These are phyloP conservation scores for Lamproptera curius DNA, from an alignment of 2,888 invertebrate genomes.

Conservation along the genomic window DNA sequence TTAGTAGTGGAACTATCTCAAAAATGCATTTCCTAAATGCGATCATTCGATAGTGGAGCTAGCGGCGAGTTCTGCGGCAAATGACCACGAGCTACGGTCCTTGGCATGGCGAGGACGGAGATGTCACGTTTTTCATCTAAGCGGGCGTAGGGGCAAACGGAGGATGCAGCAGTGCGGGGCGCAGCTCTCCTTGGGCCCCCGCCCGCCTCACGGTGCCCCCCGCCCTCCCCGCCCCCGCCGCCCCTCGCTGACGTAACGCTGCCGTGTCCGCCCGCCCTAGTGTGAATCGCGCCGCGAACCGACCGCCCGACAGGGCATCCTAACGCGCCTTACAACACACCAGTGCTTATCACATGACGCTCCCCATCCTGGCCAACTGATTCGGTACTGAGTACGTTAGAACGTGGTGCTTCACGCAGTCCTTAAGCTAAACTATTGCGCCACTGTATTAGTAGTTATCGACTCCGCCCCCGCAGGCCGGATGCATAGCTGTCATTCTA, in stretches of 20 bases:
- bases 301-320: slow-evolving; percentile 48
- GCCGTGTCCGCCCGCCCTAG: slow-evolving; percentile 73
- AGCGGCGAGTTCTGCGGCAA: slow-evolving; percentile 36
- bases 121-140: slow-evolving; percentile 66
- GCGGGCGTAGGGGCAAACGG: slow-evolving; percentile 61
- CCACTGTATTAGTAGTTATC: slow-evolving; percentile 33
- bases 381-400: slow-evolving; percentile 53
- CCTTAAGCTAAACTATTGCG: slow-evolving; percentile 40
- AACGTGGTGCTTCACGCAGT: slow-evolving; percentile 61
- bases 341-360: slow-evolving; percentile 72
- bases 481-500: slow-evolving; percentile 66
- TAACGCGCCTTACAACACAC: slow-evolving; percentile 55
- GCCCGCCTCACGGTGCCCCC: slow-evolving; percentile 34
- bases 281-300: slow-evolving; percentile 73
- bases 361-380: slow-evolving; percentile 57
- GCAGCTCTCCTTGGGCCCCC: slow-evolving; percentile 31
- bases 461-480: slow-evolving; percentile 58
- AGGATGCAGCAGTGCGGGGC: slow-evolving; percentile 73
- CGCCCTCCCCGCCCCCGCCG: slow-evolving; percentile 30
- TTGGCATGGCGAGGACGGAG: slow-evolving; percentile 34
- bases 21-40: no score
- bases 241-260: slow-evolving; percentile 74
- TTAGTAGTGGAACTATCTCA: no score
- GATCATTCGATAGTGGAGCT: no score
- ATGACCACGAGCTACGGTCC: slow-evolving; percentile 20